phyloP scores from a whole-genome alignment of 1,140 invertebrate genomes.

The Hydropsyche tenuis region DNA sequence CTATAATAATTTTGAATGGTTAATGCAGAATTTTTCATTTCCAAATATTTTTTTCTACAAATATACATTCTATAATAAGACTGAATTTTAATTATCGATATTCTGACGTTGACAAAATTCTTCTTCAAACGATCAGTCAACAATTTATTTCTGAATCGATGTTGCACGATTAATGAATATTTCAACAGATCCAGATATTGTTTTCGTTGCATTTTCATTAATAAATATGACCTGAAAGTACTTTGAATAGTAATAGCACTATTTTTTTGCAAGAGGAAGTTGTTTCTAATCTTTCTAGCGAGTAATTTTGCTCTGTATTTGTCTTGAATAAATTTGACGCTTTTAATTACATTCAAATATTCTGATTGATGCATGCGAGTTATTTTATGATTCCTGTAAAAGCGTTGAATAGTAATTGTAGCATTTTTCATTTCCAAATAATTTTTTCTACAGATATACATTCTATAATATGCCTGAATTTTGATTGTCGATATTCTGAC shows the following conservation, averaged over 20 bases:
- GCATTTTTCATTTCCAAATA: background rate
- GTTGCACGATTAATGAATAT: background rate
- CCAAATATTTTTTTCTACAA: background rate
- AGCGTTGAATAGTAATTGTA: background rate
- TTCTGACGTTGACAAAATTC: constrained; percentile 31
- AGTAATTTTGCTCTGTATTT: constrained; percentile 46
- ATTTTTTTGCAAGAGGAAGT: background rate
- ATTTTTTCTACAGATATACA: background rate
- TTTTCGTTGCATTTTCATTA: constrained; percentile 48
- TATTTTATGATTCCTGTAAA: background rate
- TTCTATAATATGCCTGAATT: constrained; percentile 50
- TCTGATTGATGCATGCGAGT: constrained; percentile 30
- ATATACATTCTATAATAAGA: constrained; percentile 36
- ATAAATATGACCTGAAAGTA: constrained; percentile 52
- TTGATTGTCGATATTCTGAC: constrained; percentile 41
- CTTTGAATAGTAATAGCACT: constrained; percentile 56
- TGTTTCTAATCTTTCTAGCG: background rate
- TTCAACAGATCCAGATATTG: constrained; percentile 39
- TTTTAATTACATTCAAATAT: constrained; percentile 49
- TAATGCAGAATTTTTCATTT: background rate
- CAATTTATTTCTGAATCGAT: background rate
- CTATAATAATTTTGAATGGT: background rate
- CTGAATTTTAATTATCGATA: constrained; percentile 48
- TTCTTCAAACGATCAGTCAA: constrained; percentile 48
- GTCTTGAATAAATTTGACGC: constrained; percentile 50